Conservation (phyloP, 2,797 vertebrate genomes). For the Cossypha heuglini region DNA sequence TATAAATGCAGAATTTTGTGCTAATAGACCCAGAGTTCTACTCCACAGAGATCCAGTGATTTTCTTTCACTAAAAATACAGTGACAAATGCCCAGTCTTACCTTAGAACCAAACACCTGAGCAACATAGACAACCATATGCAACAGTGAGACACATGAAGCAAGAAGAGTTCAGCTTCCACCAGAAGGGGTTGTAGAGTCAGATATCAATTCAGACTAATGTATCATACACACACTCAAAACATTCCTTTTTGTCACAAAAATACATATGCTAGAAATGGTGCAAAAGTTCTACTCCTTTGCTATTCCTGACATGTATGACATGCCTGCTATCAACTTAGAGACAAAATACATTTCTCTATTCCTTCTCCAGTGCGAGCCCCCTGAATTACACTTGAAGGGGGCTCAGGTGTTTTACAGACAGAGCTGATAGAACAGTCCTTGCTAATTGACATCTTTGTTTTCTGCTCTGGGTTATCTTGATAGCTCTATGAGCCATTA, state of each 20-base stretch:
- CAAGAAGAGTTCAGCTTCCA: background rate
- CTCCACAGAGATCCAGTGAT: background rate
- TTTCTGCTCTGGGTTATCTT: background rate
- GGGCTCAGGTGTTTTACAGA: background rate
- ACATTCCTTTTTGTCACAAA: background rate
- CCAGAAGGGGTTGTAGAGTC: background rate
- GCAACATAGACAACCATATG: accelerated
- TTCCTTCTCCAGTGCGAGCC: background rate
- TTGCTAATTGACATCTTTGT: background rate
- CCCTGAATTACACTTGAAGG: background rate
- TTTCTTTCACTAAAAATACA: background rate
- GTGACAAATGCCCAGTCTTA: background rate
- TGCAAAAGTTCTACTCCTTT: background rate
- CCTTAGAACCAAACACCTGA: background rate
- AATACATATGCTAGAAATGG: accelerated
- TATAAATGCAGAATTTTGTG: background rate
- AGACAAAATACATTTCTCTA: background rate
- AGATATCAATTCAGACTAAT: background rate
- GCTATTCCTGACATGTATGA: background rate
- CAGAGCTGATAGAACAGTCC: background rate
- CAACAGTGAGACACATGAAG: background rate
- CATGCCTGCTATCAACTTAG: background rate
- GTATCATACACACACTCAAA: background rate
- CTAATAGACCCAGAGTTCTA: background rate
- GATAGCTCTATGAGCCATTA: background rate